These are phyloP conservation scores for Imbricaverruca yamaguchii DNA, from an alignment of 2,888 invertebrate species.

Conservation along the genomic window DNA sequence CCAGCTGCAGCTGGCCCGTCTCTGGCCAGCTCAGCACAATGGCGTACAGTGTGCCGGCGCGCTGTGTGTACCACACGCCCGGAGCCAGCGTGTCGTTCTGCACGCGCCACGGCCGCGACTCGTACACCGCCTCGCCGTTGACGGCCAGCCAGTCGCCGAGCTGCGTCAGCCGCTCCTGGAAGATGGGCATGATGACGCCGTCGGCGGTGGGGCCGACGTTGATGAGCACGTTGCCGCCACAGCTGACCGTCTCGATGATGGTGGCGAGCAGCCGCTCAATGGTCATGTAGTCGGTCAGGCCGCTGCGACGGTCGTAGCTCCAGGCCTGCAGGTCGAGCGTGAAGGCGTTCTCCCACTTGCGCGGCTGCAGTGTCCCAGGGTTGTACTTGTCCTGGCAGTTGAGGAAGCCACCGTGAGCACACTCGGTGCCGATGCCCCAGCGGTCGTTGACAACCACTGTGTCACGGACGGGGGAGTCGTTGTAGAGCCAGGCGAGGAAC, in stretches of 20 bases:
- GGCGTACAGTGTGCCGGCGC: conserved; percentile 29
- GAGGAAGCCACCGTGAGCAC: conserved; percentile 81
- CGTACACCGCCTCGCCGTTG: conserved; percentile 66
- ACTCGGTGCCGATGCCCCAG: conserved; percentile 73
- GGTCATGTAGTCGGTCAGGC: conserved; percentile 53
- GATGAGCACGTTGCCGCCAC: conserved; percentile 74
- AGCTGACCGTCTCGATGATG: conserved; percentile 68
- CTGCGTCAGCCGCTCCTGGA: conserved; percentile 68
- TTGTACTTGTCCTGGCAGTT: conserved; percentile 61
- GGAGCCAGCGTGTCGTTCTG: conserved; percentile 63
- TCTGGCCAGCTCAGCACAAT: conserved; percentile 31
- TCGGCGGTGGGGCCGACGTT: conserved; percentile 85
- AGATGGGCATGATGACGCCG: conserved; percentile 74
- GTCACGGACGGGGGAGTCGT: conserved; percentile 80
- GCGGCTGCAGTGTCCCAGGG: conserved; percentile 70
- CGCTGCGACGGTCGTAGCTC: conserved; percentile 56
- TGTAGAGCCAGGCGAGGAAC: conserved; percentile 85
- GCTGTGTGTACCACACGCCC: conserved; percentile 36
- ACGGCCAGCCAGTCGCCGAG: conserved; percentile 69
- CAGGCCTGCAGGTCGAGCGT: conserved; percentile 79
- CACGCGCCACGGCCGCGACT: conserved; percentile 36
- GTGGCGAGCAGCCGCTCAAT: conserved; percentile 56
- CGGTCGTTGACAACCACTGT: conserved; percentile 87
- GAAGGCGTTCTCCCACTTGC: conserved; percentile 95
- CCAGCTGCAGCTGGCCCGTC: conserved; percentile 25